Percentiles rank a stretch among this genome's conserved stretches.
Evolutionary conservation across 2,113 vertebrate genomes (phyloP).

Genomic region (Oncorhynchus masou): DNA sequence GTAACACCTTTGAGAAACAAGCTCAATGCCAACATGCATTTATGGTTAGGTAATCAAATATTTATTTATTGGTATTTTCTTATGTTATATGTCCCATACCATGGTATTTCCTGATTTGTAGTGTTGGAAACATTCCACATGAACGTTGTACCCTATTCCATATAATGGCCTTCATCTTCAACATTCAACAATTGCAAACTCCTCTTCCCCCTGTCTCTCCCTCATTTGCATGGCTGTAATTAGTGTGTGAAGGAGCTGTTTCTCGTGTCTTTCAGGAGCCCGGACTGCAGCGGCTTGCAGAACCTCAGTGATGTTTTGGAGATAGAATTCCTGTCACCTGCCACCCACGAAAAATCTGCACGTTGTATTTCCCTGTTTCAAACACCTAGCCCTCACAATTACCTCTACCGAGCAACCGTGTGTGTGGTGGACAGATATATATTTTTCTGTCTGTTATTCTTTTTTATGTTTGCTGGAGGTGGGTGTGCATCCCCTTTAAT

Average conservation of each 20-base stretch:
- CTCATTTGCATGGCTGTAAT: slow-evolving; percentile 72
- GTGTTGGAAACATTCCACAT: no score
- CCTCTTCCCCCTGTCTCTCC: slow-evolving; percentile 41
- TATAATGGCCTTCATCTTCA: no score
- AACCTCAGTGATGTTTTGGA: slow-evolving; percentile 95
- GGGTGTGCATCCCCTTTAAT: slow-evolving; percentile 69
- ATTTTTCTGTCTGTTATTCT: slow-evolving; percentile 23
- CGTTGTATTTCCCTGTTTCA: slow-evolving; percentile 65
- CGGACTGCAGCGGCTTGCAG: slow-evolving; percentile 83
- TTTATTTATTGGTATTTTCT: background rate
- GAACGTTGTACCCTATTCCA: no score
- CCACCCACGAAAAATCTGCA: slow-evolving; percentile 89
- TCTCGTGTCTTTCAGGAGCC: slow-evolving; percentile 82
- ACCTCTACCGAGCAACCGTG: slow-evolving; percentile 35
- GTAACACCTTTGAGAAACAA: slow-evolving; percentile 89
- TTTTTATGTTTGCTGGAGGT: slow-evolving; percentile 50
- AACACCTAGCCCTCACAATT: slow-evolving; percentile 45
- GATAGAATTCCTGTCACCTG: slow-evolving; percentile 89
- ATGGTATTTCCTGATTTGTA: no score
- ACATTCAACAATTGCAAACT: slow-evolving; percentile 28
- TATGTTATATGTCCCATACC: no score
- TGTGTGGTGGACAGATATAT: slow-evolving; percentile 18
- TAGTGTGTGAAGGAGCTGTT: slow-evolving; percentile 65
- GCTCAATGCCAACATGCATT: slow-evolving; percentile 90
- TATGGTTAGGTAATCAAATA: slow-evolving; percentile 69